A percentile compares a stretch with the other conserved stretches of the same genome.
Evolutionary conservation across 2,113 vertebrate species (phyloP).

Genomic region (Bagarius yarrelli): DNA sequence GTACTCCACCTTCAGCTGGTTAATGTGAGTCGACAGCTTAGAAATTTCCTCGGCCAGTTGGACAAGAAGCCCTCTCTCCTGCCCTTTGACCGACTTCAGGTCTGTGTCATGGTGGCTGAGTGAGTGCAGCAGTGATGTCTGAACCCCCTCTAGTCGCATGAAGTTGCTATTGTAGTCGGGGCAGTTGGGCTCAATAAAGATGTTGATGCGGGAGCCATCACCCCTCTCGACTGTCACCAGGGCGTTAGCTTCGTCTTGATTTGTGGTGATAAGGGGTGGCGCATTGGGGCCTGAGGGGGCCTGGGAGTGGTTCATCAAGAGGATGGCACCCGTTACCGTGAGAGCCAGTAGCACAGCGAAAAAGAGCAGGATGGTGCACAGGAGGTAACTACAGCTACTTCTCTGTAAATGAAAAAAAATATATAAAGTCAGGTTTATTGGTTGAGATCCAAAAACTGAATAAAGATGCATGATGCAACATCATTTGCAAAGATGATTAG

Average conservation of each 20-base stretch:
- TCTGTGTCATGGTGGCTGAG: constrained; percentile 73
- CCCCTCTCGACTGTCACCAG: constrained; percentile 85
- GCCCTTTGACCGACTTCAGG: constrained; percentile 67
- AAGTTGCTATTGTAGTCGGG: constrained; percentile 75
- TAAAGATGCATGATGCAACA: constrained; percentile 12
- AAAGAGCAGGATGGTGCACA: constrained; percentile 86
- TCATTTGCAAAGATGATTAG: not conserved
- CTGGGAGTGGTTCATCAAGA: constrained; percentile 90
- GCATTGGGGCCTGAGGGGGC: constrained; percentile 62
- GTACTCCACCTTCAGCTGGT: constrained; percentile 78
- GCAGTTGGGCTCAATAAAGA: constrained; percentile 92
- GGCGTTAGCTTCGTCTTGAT: constrained; percentile 78
- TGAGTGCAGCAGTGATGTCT: constrained; percentile 75
- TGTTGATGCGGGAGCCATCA: constrained; percentile 84
- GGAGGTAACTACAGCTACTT: constrained; percentile 85
- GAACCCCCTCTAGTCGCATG: constrained; percentile 79
- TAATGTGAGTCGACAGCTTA: constrained; percentile 69
- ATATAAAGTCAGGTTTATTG: constrained; percentile 12
- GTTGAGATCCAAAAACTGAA: constrained; percentile 29
- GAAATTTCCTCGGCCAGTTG: constrained; percentile 80
- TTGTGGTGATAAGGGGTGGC: constrained; percentile 83
- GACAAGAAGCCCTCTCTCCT: constrained; percentile 75
- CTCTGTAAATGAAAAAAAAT: constrained; percentile 73
- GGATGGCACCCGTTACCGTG: constrained; percentile 71
- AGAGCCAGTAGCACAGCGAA: constrained; percentile 77